These are phyloP conservation scores for Callorhinus ursinus DNA, from an alignment of 2,113 vertebrate genomes.

Conservation along the genomic window DNA sequence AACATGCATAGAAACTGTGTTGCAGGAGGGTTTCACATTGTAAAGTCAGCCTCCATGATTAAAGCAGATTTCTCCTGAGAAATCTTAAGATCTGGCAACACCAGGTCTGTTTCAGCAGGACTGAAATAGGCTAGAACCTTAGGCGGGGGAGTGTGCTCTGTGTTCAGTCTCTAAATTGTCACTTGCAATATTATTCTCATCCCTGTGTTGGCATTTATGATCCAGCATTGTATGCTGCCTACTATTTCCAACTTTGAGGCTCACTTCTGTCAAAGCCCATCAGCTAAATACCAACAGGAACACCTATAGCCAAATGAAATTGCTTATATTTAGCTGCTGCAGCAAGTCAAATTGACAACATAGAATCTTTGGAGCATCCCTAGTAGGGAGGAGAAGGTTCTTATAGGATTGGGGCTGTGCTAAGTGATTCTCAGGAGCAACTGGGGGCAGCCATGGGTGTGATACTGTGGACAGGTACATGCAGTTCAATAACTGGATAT, in stretches of 20 bases:
- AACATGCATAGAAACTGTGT: not conserved
- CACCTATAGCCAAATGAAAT: not conserved
- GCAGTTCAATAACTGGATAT: not conserved
- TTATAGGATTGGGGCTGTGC: not conserved
- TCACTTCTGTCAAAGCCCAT: not conserved
- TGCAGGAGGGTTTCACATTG: not conserved
- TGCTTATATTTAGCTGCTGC: not conserved
- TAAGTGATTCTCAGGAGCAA: not conserved
- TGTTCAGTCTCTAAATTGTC: not conserved
- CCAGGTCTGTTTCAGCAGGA: not conserved
- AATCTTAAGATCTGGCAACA: not conserved
- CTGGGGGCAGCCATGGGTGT: not conserved
- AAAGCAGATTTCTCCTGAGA: not conserved
- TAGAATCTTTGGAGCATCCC: not conserved
- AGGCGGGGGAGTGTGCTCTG: too few species aligned
- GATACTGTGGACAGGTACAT: accelerated
- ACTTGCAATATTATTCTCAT: not conserved
- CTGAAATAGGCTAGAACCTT: not conserved
- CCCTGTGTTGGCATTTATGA: not conserved
- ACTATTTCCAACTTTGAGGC: not conserved
- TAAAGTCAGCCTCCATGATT: not conserved
- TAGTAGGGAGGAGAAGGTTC: not conserved
- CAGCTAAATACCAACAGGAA: not conserved
- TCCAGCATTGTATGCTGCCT: too few species aligned
- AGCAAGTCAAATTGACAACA: not conserved